Evolutionary conservation across 2,888 invertebrate genomes (phyloP).

Genomic region (Cerastoderma edule): DNA sequence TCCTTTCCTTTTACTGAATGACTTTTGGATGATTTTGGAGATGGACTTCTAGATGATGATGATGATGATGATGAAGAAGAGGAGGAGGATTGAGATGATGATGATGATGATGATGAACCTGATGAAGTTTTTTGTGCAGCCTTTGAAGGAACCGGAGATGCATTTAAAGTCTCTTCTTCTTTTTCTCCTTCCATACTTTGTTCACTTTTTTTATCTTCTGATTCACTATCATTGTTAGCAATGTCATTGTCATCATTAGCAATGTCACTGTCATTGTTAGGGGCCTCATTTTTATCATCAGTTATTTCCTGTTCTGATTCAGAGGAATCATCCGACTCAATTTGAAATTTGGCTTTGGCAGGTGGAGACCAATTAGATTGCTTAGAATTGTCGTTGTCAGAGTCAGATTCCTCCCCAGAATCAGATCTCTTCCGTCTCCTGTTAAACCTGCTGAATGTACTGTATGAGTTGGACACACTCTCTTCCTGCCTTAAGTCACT

Average conservation of each 20-base stretch:
- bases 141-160: constrained; percentile 5
- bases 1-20: not conserved
- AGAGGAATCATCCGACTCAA: constrained; percentile 6
- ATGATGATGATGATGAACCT: constrained; percentile 11
- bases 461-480: constrained; percentile 54
- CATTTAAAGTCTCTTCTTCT: not conserved
- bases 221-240: not conserved
- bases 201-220: not conserved
- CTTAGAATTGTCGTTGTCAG: constrained; percentile 22
- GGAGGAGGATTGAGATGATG: constrained; percentile 28
- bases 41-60: constrained; percentile 20
- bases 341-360: constrained; percentile 7
- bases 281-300: constrained; percentile 6
- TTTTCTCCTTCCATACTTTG: not conserved
- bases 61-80: constrained; percentile 21
- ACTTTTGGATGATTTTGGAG: constrained; percentile 4
- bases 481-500: constrained; percentile 43
- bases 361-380: constrained; percentile 5
- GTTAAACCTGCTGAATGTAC: constrained; percentile 56
- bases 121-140: constrained; percentile 24
- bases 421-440: constrained; percentile 42
- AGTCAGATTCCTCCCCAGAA: constrained; percentile 41
- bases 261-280: not conserved
- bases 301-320: constrained; percentile 15
- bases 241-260: not conserved